These are phyloP conservation scores for Psittacula derbiana DNA, from an alignment of 2,797 vertebrate species.

Conservation along the genomic window DNA sequence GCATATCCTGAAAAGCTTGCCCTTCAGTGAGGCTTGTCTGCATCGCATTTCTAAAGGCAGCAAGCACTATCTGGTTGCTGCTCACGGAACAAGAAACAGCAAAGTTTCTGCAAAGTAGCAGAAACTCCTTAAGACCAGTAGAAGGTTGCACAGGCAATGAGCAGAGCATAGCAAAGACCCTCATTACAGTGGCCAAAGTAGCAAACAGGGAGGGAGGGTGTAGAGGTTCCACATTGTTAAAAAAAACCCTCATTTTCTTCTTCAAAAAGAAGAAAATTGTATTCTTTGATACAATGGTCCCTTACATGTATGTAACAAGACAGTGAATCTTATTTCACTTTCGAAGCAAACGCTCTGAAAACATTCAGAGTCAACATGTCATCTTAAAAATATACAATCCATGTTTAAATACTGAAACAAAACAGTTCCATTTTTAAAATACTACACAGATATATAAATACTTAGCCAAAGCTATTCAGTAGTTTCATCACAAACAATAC, in stretches of 20 bases:
- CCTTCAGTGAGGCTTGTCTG: neutral
- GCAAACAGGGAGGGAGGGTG: neutral
- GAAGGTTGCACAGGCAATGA: neutral
- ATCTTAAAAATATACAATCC: neutral
- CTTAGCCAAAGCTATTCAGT: neutral
- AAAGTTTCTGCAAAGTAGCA: neutral
- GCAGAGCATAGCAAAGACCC: accelerated
- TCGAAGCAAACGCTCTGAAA: neutral
- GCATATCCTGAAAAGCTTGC: neutral
- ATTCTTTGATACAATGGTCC: neutral
- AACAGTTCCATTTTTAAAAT: neutral
- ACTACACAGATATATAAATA: neutral
- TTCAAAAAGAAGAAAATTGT: neutral
- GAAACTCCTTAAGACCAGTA: neutral
- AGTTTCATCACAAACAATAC: neutral
- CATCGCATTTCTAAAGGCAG: neutral
- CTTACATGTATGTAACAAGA: neutral
- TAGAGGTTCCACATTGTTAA: neutral
- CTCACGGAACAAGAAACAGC: neutral
- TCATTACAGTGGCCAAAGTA: neutral
- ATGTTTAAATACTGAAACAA: neutral
- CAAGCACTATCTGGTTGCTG: neutral
- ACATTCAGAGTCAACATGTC: neutral
- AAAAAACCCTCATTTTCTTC: neutral
- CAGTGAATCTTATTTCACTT: neutral